Evolutionary conservation across 1,140 invertebrate species (phyloP), one percentile per base, ranked within the genome.

Genomic region (Eupeodes corollae): DNA sequence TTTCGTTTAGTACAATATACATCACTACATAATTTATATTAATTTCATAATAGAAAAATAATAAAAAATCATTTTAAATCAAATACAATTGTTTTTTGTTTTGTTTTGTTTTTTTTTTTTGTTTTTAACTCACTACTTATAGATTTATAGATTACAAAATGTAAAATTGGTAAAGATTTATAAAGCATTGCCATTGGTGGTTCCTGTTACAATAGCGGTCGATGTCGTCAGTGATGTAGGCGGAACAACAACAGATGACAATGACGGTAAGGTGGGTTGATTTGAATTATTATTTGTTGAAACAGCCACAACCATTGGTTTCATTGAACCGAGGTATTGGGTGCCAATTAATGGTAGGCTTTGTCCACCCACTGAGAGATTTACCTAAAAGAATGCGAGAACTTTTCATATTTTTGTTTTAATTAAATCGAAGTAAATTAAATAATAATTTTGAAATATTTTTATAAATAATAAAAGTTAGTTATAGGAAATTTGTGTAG

Each of bases 261-360:
- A 26, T 26, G 35, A 37, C 35, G 35, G 11, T 37, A 37, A 37
- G 35, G 35, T 37, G 35, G 35, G 35, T 14, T 26, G 21, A 26
- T 26, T 26, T 26, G 21, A 26, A 26, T 26, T 26, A 26, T 26
- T 26, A 26, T 26, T 26, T 35, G 39, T 41, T 2, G 39, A 13
- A 41, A 41, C 39, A 41, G 39, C 39, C 11, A 41, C 39, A 41
- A 41, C 39, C 39, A 41, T 41, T 21, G 13, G 39, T 14, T 41
- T 41, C 39, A 41, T 41, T 41, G 39, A 18, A 21, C 39, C 19
- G 10, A 18, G 16, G 16, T 41, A 41, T 21, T 15, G 13, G 11
- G 39, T 41, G 39, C 39, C 16, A 12, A n/a, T n/a, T 41, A 15
- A 41, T 14, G 39, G 13, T 15, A 41, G 11, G 34, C 14, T 26